Conservation (phyloP, 2,113 vertebrate genomes). For the Felis catus region F.catus_Fca126_mat1.0 CM031417.1:114814501-114815000, state of each 20-base stretch:
- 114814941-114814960: neutral
- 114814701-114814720: constrained; percentile 21
- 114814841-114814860: neutral
- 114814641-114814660: constrained; percentile 4
- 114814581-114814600: neutral
- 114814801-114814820: constrained; percentile 26
- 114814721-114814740: constrained; percentile 35
- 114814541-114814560: neutral
- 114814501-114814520: neutral
- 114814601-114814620: neutral
- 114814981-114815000: neutral
- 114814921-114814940: constrained; percentile 5
- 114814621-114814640: constrained; percentile 46
- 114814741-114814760: constrained; percentile 40
- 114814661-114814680: constrained; percentile 53
- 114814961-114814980: neutral
- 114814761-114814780: neutral
- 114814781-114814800: neutral
- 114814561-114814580: neutral
- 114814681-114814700: constrained; percentile 64
- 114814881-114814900: neutral
- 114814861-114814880: neutral
- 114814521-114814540: neutral
- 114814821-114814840: neutral
- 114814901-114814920: neutral